Evolutionary conservation across 2,797 vertebrate species (phyloP), one percentile per base, ranked within the genome.

Genomic region (Sebastes umbrosus): DNA sequence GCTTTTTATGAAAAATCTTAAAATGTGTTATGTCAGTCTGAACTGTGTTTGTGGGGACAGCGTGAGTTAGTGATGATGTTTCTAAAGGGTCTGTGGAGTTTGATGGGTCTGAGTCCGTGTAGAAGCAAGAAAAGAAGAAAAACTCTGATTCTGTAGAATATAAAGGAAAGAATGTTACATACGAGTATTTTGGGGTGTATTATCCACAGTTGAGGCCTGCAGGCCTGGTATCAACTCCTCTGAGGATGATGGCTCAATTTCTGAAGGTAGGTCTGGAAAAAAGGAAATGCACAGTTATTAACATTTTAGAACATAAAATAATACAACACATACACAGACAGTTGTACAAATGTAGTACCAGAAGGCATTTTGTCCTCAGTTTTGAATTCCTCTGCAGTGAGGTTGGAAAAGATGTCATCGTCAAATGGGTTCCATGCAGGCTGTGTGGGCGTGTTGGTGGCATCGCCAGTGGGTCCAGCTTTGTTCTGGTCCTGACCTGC

Each of bases 401-500:
- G 96, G 87, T 96, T 97, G 87, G 98, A 97, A 91, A 99, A 99
- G 94, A 96, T 96, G 93, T 99, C 97, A 4, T 99, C 97, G 3
- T 98, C 99, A 7, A 99, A 99, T 0, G 98, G 99, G 90, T 99
- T 99, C 99, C 99, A 99, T 0, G 95, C 91, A n/a, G 96, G 90
- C 95, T 97, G 94, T 1, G 88, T 73, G 18, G 92, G 69, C 59
- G 83, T 79, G 84, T 62, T 1, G 94, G 90, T 78, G 92, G 77
- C 71, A 7, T 93, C 65, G 88, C 66, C 76, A 9, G 89, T 4
- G 3, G 82, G 4, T 24, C 54, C 73, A 32, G 80, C 66, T 57
- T 80, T 80, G 67, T 79, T 89, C 55, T 88, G 85, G 66, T 93
- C 88, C 83, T 90, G 92, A 9, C 52, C 80, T 22, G 96, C 94